These are phyloP conservation scores for Eospalax fontanierii DNA, from an alignment of 2,797 vertebrate genomes.

Conservation along the genomic window DNA sequence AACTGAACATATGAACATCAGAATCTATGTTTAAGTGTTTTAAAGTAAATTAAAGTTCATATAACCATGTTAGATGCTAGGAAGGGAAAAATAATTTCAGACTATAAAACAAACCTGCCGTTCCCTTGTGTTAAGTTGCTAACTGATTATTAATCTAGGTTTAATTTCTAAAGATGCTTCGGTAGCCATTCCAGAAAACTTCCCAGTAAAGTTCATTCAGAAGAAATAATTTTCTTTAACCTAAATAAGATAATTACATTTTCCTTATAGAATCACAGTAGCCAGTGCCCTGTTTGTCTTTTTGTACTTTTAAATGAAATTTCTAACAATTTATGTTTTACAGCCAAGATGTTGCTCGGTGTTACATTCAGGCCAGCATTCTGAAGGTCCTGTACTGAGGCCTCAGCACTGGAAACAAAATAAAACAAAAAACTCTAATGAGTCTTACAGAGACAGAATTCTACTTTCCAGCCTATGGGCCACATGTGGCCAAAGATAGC, in stretches of 20 bases:
- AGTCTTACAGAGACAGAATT: not conserved
- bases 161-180: not conserved
- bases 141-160: not conserved
- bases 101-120: constrained; percentile 10
- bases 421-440: not conserved
- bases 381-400: not conserved
- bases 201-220: constrained; percentile 9
- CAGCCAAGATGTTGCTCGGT: too few relatives aligned
- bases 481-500: too few relatives aligned
- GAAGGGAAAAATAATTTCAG: not conserved
- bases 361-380: not conserved
- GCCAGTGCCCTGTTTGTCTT: not conserved
- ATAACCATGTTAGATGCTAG: not conserved
- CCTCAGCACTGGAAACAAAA: not conserved
- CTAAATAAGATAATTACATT: constrained; percentile 22
- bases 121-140: not conserved
- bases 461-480: not conserved
- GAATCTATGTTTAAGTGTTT: not conserved
- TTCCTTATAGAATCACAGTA: constrained; percentile 40
- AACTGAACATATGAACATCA: not conserved
- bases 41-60: not conserved
- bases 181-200: not conserved
- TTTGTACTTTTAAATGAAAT: constrained; percentile 9
- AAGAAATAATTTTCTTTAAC: constrained; percentile 44
- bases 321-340: not conserved